Conservation (phyloP, 2,113 vertebrate species). For the Bostrychus sinensis region DNA sequence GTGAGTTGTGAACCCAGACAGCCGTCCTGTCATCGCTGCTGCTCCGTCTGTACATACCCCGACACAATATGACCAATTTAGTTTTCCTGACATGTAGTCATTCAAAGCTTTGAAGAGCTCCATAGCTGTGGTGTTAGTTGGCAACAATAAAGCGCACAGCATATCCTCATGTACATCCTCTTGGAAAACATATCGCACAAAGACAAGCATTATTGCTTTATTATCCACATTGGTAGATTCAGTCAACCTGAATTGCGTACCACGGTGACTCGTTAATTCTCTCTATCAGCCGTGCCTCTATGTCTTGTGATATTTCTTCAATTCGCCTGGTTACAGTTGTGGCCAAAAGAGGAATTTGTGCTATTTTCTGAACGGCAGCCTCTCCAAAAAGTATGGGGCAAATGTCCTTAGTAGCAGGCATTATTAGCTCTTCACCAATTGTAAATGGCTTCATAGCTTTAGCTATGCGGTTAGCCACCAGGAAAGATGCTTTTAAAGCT, state of each 20-base stretch:
- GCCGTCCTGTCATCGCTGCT: neutral
- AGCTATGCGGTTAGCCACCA: no score
- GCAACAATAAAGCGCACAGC: no score
- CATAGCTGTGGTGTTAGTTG: no score
- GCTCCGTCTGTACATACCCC: neutral
- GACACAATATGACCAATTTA: conserved; percentile 18
- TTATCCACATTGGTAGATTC: conserved; percentile 41
- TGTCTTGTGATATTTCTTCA: no score
- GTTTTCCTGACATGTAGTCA: neutral
- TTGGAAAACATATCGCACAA: conserved; percentile 37
- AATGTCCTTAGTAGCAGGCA: conserved; percentile 18
- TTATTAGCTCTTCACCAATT: conserved; percentile 44
- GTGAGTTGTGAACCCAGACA: conserved; percentile 15
- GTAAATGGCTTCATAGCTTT: conserved; percentile 47
- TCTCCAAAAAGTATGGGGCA: conserved; percentile 28
- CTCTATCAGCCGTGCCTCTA: conserved; percentile 43
- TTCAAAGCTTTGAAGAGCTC: no score
- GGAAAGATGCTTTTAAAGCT: conserved; percentile 30
- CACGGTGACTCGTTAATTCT: conserved; percentile 38
- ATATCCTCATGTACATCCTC: conserved; percentile 29
- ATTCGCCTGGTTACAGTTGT: conserved; percentile 37
- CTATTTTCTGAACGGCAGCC: conserved; percentile 20
- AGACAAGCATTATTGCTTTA: conserved; percentile 41
- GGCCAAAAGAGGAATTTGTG: conserved; percentile 36
- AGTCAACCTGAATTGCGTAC: no score